Evolutionary conservation across 2,888 invertebrate species (phyloP).

Genomic region (Digitonthophagus gazella): DNA sequence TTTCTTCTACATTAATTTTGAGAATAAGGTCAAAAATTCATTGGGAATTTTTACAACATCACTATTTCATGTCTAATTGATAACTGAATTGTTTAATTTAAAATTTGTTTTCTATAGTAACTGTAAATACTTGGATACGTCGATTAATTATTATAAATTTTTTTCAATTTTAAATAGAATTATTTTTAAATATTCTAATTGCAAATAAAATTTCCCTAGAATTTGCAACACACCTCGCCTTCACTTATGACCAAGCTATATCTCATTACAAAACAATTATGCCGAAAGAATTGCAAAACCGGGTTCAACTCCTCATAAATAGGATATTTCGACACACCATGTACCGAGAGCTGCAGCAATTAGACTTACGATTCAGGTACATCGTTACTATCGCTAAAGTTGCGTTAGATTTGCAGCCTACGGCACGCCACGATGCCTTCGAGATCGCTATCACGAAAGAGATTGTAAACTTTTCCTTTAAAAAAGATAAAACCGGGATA

Average conservation of each 20-base stretch:
- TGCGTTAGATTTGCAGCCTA: neutral
- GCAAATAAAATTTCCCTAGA: too few species aligned
- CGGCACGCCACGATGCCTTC: neutral
- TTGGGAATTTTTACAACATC: neutral
- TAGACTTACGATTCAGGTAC: neutral
- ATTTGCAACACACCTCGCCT: neutral
- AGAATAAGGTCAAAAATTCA: slow-evolving; percentile 1
- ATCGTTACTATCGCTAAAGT: neutral
- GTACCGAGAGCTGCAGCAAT: neutral
- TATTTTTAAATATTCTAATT: too few species aligned
- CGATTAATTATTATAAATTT: too few species aligned
- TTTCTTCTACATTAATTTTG: slow-evolving; percentile 7
- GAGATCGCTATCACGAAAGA: neutral
- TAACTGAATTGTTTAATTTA: neutral
- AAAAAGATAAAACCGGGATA: neutral
- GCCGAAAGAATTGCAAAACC: neutral
- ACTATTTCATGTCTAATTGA: neutral
- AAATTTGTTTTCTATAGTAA: too few species aligned
- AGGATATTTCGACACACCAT: neutral
- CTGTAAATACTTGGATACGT: too few species aligned
- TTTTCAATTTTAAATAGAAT: too few species aligned
- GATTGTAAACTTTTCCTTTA: neutral
- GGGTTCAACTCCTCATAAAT: neutral
- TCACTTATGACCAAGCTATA: neutral
- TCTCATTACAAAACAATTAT: neutral